Conservation (phyloP, 2,888 invertebrate species). For the Elgonia sp. region DNA sequence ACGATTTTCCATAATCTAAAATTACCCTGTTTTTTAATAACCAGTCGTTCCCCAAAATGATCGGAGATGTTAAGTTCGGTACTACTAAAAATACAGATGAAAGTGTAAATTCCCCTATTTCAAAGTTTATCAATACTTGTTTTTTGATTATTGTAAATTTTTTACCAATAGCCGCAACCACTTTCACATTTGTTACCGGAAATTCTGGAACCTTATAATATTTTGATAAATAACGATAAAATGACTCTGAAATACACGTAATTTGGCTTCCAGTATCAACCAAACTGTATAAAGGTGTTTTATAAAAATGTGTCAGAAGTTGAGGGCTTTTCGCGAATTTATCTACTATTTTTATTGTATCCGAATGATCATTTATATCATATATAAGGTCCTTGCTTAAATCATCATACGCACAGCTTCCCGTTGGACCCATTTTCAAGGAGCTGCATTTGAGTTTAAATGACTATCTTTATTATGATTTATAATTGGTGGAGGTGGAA, state of each 20-base stretch:
- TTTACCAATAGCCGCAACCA: constrained; percentile 22
- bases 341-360: neutral
- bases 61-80: constrained; percentile 5
- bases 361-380: neutral
- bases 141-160: neutral
- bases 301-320: neutral
- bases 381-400: constrained; percentile 13
- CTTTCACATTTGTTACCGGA: constrained; percentile 17
- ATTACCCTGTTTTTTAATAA: constrained; percentile 14
- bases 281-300: neutral
- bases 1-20: constrained; percentile 14
- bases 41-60: constrained; percentile 43
- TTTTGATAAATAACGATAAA: constrained; percentile 18
- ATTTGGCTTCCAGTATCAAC: constrained; percentile 11
- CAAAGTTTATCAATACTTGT: constrained; percentile 36
- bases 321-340: constrained; percentile 10
- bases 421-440: constrained; percentile 1
- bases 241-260: constrained; percentile 16
- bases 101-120: constrained; percentile 2
- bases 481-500: no score
- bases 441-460: constrained; percentile 31
- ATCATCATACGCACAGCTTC: constrained; percentile 18
- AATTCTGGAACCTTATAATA: constrained; percentile 22
- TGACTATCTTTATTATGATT: no score
- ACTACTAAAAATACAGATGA: constrained; percentile 25